Base-by-base conservation (phyloP, 2,888 invertebrate genomes). In the Horisme vitalbata region DNA sequence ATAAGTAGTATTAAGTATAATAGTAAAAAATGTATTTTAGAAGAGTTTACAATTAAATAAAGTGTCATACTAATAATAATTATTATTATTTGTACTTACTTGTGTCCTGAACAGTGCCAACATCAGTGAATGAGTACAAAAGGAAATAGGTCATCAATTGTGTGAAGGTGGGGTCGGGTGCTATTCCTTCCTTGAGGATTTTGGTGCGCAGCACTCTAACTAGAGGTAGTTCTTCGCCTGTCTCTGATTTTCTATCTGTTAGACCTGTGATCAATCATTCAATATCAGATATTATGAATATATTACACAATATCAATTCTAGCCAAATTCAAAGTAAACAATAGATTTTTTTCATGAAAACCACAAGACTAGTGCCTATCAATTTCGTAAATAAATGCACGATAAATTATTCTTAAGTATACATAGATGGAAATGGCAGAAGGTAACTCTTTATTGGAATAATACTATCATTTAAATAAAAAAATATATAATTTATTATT, bases 101-200 rank as follows among this genome's bases (percentile, higher is more conserved):
- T 12, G 39, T 1, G 11, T 57, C 57, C 2, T 52, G 45, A 4
- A 34, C 1, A 1, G 56, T 41, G 5, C 33, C 39, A 8, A 52
- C 8, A 26, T 57, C 57, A 12, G 26, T 15, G 5, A 10, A 8
- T 15, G 26, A 31, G 4, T 46, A 48, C 3, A 55, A 34, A 1
- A 55, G 3, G n/a, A 30, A 49, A 30, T 41, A 52, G 4, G 46
- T 8, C 4, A 34, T 15, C 4, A 55, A 36, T 11, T 49, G 46
- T 0, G 57, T 55, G 4, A 52, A 23, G 1, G 2, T 10, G 9
- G 44, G 1, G 3, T 52, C 52, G 0, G 48, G 18, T 3, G 37
- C 44, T 35, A 20, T 52, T 4, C 53, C 53, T 10, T 27, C 10
- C 1, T 4, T 11, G 1, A 55, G 23, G 1, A 46, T 4, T 9